Conservation (phyloP, 2,113 vertebrate species). For the Erythrocebus patas region DNA sequence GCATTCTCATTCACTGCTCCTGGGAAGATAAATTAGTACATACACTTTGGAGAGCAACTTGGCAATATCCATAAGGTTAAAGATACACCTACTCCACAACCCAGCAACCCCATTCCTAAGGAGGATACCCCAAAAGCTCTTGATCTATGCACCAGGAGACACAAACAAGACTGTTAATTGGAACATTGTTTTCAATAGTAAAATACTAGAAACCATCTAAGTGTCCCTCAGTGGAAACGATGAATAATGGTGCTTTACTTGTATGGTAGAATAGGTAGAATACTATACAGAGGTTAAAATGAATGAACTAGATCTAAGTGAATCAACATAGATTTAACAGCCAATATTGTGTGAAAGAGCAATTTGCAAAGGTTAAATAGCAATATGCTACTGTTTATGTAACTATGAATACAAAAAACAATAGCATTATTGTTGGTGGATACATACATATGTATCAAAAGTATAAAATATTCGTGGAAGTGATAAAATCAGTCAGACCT, state of each 20-base stretch:
- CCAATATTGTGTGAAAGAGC: not conserved
- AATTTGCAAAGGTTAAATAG: not conserved
- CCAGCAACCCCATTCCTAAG: not conserved
- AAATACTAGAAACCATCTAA: not conserved
- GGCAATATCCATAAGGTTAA: not conserved
- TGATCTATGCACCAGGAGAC: not conserved
- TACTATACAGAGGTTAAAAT: constrained; percentile 21
- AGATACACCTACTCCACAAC: not conserved
- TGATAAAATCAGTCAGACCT: not conserved
- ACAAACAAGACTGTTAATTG: not conserved
- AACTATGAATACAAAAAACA: constrained; percentile 2
- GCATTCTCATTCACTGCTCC: not conserved
- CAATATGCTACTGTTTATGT: not conserved
- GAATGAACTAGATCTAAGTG: not conserved
- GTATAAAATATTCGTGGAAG: not conserved
- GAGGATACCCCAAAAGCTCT: not conserved
- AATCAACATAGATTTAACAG: not conserved
- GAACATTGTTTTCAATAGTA: not conserved
- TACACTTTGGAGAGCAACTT: not conserved
- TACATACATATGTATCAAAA: not conserved
- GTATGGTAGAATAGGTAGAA: not conserved
- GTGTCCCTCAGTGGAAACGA: not conserved
- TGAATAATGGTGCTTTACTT: not conserved
- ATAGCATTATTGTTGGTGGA: not conserved
- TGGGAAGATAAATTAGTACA: not conserved